Evolutionary conservation across 37 sponge, comb jelly and placozoan species (phyloP), one percentile per base, ranked within the genome.

Genomic region (Agelas oroides): DNA sequence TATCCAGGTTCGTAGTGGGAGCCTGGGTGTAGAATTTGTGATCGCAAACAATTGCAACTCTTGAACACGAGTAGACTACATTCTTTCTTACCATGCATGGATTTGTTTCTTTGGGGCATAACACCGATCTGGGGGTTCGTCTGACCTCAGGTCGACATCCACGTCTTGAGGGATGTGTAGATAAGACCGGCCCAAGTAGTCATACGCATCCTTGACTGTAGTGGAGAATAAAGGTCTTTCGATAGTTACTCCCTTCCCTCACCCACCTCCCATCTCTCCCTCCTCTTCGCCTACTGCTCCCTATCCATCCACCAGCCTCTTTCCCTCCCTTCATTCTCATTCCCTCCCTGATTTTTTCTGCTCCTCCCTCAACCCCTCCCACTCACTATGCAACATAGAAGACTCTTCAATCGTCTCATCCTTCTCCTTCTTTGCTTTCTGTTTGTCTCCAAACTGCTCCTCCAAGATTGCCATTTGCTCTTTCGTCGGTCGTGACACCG

Each of bases 121-220:
- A 84, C 99, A 98, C 70, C 95, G 94, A 1, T 87, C 92, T 21
- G 99, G 99, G 31, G 97, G 94, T 19, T 96, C 97, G 1, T 89
- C 89, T 21, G 93, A 66, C 39, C 85, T 78, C 46, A 98, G 85
- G 83, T 96, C 87, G 32, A 95, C 94, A 36, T 86, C 92, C 32
- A 81, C 53, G 62, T 98, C 99, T 73, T 95, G 95, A 53, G 97
- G 99, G 0, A 93, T 84, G 75, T 95, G 93, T 31, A 98, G 92
- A 74, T 92, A 98, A 13, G 97, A 95, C 27, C 99, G 54, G n/a
- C 99, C 99, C 52, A 92, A 89, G 80, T 98, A 98, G 86, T 98
- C 99, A 62, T 84, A 81, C 1, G 99, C 91, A 53, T 98, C 86
- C 6, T 96, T 88, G 85, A 98, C 96, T 96, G 78, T 5, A 62